Evolutionary conservation across 2,797 vertebrate species (phyloP), one percentile per base, ranked within the genome.

Genomic region (Synaphobranchus kaupii): DNA sequence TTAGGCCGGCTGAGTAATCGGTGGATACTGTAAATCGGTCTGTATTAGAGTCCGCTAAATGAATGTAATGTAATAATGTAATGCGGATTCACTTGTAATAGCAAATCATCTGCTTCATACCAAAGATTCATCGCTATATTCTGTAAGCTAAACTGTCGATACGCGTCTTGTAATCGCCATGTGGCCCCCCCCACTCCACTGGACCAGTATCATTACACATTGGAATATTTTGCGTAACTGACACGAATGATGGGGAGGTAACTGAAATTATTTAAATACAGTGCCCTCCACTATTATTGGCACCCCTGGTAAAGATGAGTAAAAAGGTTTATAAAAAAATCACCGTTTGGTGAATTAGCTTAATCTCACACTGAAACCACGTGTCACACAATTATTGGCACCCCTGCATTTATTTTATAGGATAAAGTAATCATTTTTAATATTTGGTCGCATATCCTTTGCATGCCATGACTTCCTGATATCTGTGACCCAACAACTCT

Each of bases 21-120:
- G 73, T 39, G 31, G 73, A 76, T 39, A 44, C 31, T 76, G 73
- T 20, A 39, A 76, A 76, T 44, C 28, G 3, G n/a, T 39, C 15
- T 15, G 25, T 66, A n/a, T 66, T 66, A 66, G 22, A 66, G 34
- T 76, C 15, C 15, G 15, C 31, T 44, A 39, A 76, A 76, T 76
- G 31, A 44, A 76, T 44, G 31, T 15, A 73, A 34, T 73, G 68
- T 76, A 76, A 76, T 76, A 76, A 44, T 76, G 73, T 44, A 76
- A 76, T 76, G 76, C 25, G 44, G 76, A 80, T 80, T 47, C 20
- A 31, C 76, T 80, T 22, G 22, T 80, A 48, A 80, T 80, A 48
- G 39, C 76, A 76, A 44, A 76, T 44, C 15, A 44, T 17, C 34
- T 44, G 31, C 73, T 39, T 39, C 73, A 44, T 76, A 76, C 73